Conservation (phyloP, 1,140 invertebrate species). For the Varroa destructor region DNA sequence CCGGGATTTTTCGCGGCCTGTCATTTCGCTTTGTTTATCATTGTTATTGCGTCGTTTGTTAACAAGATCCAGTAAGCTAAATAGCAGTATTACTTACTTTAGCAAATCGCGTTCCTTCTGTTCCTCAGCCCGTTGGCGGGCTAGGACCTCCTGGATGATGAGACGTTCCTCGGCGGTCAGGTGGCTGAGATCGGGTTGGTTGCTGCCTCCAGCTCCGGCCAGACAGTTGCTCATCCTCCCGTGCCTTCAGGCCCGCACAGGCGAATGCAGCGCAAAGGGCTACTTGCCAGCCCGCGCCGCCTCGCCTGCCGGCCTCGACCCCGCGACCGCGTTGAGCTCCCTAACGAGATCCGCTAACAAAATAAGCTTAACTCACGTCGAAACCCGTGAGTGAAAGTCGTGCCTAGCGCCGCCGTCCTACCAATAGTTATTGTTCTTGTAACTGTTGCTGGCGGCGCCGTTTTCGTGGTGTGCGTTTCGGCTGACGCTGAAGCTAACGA, state of each 20-base stretch:
- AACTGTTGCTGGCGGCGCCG: neutral
- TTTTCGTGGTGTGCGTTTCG: neutral
- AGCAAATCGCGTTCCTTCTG: slow-evolving; percentile 84
- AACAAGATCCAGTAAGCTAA: no score
- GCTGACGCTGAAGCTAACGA: neutral
- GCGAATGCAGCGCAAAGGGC: slow-evolving; percentile 3
- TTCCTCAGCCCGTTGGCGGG: slow-evolving; percentile 90
- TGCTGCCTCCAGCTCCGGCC: slow-evolving; percentile 13
- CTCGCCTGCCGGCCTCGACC: slow-evolving; percentile 19
- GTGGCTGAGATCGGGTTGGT: slow-evolving; percentile 78
- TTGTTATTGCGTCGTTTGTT: no score
- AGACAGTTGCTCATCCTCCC: slow-evolving; percentile 27
- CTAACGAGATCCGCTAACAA: slow-evolving; percentile 1
- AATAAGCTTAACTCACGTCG: no score
- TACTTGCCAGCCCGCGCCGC: neutral
- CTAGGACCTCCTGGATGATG: slow-evolving; percentile 92
- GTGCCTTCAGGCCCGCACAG: slow-evolving; percentile 9
- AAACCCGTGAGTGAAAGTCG: no score
- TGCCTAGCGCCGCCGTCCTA: no score
- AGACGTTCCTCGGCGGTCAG: slow-evolving; percentile 89
- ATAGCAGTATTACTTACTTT: slow-evolving; percentile 52
- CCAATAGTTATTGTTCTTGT: neutral
- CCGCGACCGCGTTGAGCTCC: slow-evolving; percentile 14
- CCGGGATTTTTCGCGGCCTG: no score
- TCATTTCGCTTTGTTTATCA: no score